Base-by-base conservation (phyloP, 1,140 invertebrate genomes). In the Lasaia peninsularis region DNA sequence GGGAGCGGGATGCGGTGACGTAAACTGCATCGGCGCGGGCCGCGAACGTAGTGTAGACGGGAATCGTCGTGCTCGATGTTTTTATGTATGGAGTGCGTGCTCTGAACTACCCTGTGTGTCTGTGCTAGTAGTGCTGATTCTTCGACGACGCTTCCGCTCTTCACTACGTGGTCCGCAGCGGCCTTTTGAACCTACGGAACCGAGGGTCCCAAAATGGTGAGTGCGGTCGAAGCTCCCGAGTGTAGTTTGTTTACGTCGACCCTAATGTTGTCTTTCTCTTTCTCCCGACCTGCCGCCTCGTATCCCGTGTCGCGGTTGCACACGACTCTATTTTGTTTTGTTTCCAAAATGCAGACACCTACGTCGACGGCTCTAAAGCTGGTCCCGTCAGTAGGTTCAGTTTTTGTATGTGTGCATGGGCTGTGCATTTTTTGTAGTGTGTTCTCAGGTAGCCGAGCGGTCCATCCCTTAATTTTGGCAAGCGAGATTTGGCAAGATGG, bases 1-100 rank as follows among this genome's bases (percentile, higher is more conserved):
- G 80, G 85, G 82, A 88, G 85, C 85, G 85, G 85, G 85, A 86
- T 88, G 85, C 85, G 85, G 85, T 88, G 85, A 88, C 85, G 85
- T 86, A 86, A 81, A 85, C 80, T 88, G 85, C 85, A 88, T 73
- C 78, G 85, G 85, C 83, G 77, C 69, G 78, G 77, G 85, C 81
- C 85, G 83, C 72, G 53, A 79, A 71, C 80, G 81, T 88, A 88
- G 81, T 86, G 85, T 86, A 83, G 76, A 82, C 81, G 81, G 81
- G 79, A 88, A 78, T 78, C 75, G 75, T 85, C 78, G 81, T 78
- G 63, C 68, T 73, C 71, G 70, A 59, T 64, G 54, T 60, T 67
- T 62, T 63, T 74, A 77, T 78, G 79, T 79, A 67, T 62, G 59
- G 74, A 73, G 76, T 81, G 81, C 70, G 65, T 85, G 75, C 66